A percentile compares a stretch with the other conserved stretches of the same genome.
Evolutionary conservation across 2,888 invertebrate species (phyloP).

Genomic region (Drosophila anomelani): DNA sequence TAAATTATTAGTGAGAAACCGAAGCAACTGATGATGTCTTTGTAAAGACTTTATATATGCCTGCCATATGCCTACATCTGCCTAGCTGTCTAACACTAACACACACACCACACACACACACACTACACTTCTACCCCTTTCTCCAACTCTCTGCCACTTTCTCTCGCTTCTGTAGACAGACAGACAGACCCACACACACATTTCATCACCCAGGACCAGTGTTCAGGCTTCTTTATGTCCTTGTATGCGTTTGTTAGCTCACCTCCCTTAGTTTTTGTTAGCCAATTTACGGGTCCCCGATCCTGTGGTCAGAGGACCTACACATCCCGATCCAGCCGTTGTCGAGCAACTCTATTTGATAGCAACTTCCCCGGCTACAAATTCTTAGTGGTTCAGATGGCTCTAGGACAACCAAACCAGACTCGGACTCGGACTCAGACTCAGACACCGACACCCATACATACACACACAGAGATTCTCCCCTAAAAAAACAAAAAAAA

Average conservation of each 20-base stretch:
- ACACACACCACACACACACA: slow-evolving; percentile 9
- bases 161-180: slow-evolving; percentile 16
- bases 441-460: not conserved
- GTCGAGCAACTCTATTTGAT: slow-evolving; percentile 81
- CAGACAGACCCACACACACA: slow-evolving; percentile 4
- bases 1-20: slow-evolving; percentile 66
- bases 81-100: slow-evolving; percentile 76
- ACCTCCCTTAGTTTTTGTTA: slow-evolving; percentile 5
- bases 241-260: slow-evolving; percentile 23
- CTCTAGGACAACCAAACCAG: slow-evolving; percentile 49
- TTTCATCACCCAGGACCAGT: slow-evolving; percentile 12
- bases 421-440: not conserved
- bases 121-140: slow-evolving; percentile 16
- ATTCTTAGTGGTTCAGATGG: slow-evolving; percentile 79
- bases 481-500: slow-evolving; percentile 3
- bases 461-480: slow-evolving; percentile 24
- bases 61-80: slow-evolving; percentile 79
- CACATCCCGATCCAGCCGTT: slow-evolving; percentile 54
- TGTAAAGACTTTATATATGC: slow-evolving; percentile 79
- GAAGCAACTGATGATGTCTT: slow-evolving; percentile 74
- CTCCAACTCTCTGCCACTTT: not conserved
- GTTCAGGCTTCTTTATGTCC: slow-evolving; percentile 27
- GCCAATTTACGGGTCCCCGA: slow-evolving; percentile 8
- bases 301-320: not conserved
- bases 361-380: slow-evolving; percentile 85